Conservation (phyloP, 1,140 invertebrate species). For the Magallana gigas region DNA sequence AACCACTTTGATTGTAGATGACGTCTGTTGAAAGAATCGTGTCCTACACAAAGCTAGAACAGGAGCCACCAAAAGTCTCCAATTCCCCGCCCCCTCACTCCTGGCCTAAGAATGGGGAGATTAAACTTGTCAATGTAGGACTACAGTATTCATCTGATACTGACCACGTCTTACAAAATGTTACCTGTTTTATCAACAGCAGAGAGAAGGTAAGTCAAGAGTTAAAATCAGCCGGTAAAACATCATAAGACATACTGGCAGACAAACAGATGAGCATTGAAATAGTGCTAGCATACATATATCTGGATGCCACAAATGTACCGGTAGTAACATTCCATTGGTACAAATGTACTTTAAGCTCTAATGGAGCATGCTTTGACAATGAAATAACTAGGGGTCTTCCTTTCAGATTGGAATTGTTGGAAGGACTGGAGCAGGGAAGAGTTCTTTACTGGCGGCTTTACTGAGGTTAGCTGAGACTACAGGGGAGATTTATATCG, state of each 20-base stretch:
- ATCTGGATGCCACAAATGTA: too few species aligned
- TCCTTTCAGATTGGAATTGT: conserved; percentile 81
- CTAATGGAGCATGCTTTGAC: too few species aligned
- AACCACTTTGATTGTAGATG: conserved; percentile 81
- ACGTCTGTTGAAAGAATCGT: conserved; percentile 89
- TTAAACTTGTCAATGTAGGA: conserved; percentile 84
- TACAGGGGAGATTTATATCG: conserved; percentile 77
- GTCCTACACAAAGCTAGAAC: conserved; percentile 86
- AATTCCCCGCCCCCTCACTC: conserved; percentile 80
- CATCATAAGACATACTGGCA: too few species aligned
- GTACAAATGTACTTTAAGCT: too few species aligned
- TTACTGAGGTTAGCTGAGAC: conserved; percentile 88
- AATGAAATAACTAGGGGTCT: too few species aligned
- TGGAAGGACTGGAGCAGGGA: conserved; percentile 82
- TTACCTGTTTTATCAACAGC: conserved; percentile 85
- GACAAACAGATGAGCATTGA: too few species aligned
- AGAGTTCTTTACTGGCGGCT: conserved; percentile 83
- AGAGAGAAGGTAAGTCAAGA: conserved; percentile 82
- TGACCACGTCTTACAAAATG: conserved; percentile 85
- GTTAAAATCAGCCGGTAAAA: too few species aligned
- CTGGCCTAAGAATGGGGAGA: conserved; percentile 85
- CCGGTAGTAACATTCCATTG: too few species aligned
- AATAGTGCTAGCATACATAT: too few species aligned
- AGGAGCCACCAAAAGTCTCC: conserved; percentile 82
- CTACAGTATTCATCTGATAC: conserved; percentile 84